Conservation (phyloP, 2,797 vertebrate species). For the Pristis pectinata region DNA sequence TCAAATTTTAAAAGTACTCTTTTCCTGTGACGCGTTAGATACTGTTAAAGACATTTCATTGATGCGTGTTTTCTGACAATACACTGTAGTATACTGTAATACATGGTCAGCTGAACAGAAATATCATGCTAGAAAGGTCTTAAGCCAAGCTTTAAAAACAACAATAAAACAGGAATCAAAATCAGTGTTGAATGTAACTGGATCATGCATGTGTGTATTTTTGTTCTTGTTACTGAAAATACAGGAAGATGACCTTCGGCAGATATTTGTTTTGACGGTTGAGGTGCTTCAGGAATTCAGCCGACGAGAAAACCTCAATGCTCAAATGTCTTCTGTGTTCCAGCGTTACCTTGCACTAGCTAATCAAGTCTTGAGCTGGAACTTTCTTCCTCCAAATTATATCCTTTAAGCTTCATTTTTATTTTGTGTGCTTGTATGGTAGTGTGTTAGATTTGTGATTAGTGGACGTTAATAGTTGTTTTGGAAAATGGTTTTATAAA, state of each 20-base stretch:
- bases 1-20: no score
- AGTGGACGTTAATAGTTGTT: neutral
- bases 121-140: neutral
- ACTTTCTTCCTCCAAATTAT: slow-evolving; percentile 98
- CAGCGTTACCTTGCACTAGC: slow-evolving; percentile 80
- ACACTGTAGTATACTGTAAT: no score
- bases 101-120: neutral
- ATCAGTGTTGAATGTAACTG: slow-evolving; percentile 23
- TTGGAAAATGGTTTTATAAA: neutral
- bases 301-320: slow-evolving; percentile 84
- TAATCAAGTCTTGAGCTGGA: slow-evolving; percentile 98
- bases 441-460: neutral
- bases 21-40: neutral
- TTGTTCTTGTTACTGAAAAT: slow-evolving; percentile 41
- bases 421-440: neutral
- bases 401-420: slow-evolving; percentile 67
- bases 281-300: slow-evolving; percentile 97
- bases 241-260: slow-evolving; percentile 84
- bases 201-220: neutral
- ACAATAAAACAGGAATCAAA: neutral
- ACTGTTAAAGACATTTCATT: neutral
- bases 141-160: neutral
- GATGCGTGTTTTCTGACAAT: neutral
- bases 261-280: slow-evolving; percentile 92
- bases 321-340: slow-evolving; percentile 96